These are phyloP conservation scores for Drosophila ohnishii DNA, from an alignment of 1,140 invertebrate species.

Conservation along the genomic window DNA sequence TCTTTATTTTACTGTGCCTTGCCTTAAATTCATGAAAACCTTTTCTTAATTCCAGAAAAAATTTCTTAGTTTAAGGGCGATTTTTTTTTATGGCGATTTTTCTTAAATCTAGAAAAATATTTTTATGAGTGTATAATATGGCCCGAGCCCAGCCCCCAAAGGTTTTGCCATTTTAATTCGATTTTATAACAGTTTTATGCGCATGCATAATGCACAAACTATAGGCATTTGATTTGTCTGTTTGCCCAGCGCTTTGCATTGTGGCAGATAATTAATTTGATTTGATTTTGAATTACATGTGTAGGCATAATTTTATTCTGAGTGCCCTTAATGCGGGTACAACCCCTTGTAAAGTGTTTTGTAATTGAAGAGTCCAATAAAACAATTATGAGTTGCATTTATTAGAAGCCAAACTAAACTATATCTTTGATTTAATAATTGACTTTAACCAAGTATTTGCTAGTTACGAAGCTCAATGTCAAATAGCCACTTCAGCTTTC, in stretches of 20 bases:
- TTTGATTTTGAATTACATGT: constrained; percentile 52
- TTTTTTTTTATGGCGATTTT: too few relatives aligned
- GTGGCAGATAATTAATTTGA: constrained; percentile 67
- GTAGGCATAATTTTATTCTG: constrained; percentile 36
- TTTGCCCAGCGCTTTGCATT: constrained; percentile 30
- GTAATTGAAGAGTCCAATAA: constrained; percentile 12
- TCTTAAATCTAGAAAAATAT: too few relatives aligned
- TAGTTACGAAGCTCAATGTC: constrained; percentile 16
- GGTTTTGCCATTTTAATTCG: constrained; percentile 57
- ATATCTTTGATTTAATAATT: neutral
- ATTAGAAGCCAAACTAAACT: neutral
- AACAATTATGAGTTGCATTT: neutral
- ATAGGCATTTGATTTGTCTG: constrained; percentile 40
- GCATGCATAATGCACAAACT: constrained; percentile 19
- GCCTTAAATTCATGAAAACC: too few relatives aligned
- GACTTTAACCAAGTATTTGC: neutral
- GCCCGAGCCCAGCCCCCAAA: constrained; percentile 4
- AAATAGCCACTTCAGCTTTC: constrained; percentile 1
- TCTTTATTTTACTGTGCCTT: too few relatives aligned
- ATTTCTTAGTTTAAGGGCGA: too few relatives aligned
- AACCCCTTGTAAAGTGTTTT: neutral
- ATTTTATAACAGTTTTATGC: constrained; percentile 51
- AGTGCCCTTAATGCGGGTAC: constrained; percentile 24
- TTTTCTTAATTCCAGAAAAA: too few relatives aligned
- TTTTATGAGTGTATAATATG: constrained; percentile 13